Percentiles rank a stretch among this genome's conserved stretches.
phyloP scores from a whole-genome alignment of 2,797 vertebrate genomes.

The Scarus forsteni region DNA sequence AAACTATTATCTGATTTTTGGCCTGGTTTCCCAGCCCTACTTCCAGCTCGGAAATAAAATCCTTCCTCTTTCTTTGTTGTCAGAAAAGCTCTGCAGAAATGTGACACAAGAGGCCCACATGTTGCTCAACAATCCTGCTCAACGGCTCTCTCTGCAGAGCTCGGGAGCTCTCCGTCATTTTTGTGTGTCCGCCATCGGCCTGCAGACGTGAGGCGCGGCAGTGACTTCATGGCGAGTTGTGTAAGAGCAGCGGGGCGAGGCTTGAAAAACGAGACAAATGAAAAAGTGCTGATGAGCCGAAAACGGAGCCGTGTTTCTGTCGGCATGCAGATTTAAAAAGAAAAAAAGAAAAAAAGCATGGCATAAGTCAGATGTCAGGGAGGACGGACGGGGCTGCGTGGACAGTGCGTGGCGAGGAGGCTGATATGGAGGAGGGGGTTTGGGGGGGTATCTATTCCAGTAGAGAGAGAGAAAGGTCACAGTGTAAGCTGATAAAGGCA shows the following conservation, averaged over 20 bases:
- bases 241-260: constrained; percentile 66
- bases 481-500: constrained; percentile 86
- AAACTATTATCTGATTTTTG: too few species aligned
- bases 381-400: constrained; percentile 50
- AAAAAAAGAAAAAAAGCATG: too few species aligned
- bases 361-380: constrained; percentile 67
- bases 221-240: constrained; percentile 76
- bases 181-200: constrained; percentile 33
- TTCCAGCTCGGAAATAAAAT: constrained; percentile 44
- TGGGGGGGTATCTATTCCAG: constrained; percentile 76
- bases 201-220: constrained; percentile 69
- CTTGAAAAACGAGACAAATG: constrained; percentile 70
- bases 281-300: constrained; percentile 78
- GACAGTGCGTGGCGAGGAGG: constrained; percentile 57
- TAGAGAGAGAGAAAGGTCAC: constrained; percentile 87
- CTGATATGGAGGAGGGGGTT: constrained; percentile 31
- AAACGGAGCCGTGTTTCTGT: constrained; percentile 69
- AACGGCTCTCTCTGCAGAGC: constrained; percentile 31
- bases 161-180: constrained; percentile 38
- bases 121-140: constrained; percentile 26
- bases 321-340: constrained; percentile 56
- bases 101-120: constrained; percentile 28
- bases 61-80: constrained; percentile 22
- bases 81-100: constrained; percentile 37
- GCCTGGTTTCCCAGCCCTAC: not conserved